Evolutionary conservation across 2,113 vertebrate species (phyloP), one percentile per base, ranked within the genome.

Genomic region (Murina feae): DNA sequence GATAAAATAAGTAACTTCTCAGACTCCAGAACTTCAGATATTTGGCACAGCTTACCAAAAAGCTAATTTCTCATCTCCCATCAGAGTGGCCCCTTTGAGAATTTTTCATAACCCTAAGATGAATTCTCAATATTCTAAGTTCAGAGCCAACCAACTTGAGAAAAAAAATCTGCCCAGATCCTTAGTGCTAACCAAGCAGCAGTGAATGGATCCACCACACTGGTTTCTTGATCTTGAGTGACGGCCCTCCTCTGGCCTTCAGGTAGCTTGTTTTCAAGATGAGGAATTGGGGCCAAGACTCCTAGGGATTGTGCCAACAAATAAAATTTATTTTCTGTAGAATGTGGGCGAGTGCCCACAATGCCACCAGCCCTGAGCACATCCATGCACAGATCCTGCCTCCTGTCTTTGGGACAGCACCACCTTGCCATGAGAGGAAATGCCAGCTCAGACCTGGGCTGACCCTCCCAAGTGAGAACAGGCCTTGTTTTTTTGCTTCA

Each of bases 161-260:
- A 60, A 55, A 58, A 51, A 20, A n/a, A 75, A 13, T 23, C 28
- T 35, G 65, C 69, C 13, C 47, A 51, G 65, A 76, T 6, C 2
- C 8, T 35, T 17, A 17, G 35, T 5, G 9, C 3, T 1, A 7
- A 47, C 42, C 6, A 17, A 47, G 28, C 47, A 25, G 35, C 82
- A 37, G 20, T 9, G 32, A 23, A 1, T 42, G 11, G 11, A 91
- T 63, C 30, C 44, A 6, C 25, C 3, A 0, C 0, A 0, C 0
- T 11, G 16, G 18, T 44, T 42, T 91, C 65, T 6, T 30, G 14
- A 2, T 42, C 18, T 1, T 63, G 12, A 30, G 60, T 63, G 28
- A 63, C 28, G 9, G 7, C 10, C 10, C 32, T 82, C 42, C 42
- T 74, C 37, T 2, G 18, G 28, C 5, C 21, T 47, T 86, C 53